Percentiles rank a stretch among this genome's conserved stretches.
Conservation (phyloP, 1,140 invertebrate species). For the Zophobas morio region DNA sequence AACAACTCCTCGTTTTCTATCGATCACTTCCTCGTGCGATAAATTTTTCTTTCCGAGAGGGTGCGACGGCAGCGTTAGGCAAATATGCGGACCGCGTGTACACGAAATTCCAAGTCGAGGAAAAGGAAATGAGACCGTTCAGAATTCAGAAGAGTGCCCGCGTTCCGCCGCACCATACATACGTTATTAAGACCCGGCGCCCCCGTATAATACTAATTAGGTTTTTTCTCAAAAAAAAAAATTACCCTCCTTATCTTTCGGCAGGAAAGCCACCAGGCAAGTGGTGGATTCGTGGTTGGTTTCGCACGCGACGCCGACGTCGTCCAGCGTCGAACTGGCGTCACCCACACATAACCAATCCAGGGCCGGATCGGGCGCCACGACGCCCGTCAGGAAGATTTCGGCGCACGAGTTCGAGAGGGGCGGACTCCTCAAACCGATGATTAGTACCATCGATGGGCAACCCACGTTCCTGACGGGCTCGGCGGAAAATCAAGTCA, state of each 20-base stretch:
- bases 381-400: slow-evolving; percentile 94
- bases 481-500: slow-evolving; percentile 56
- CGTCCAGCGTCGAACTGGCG: slow-evolving; percentile 71
- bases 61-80: neutral
- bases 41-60: neutral
- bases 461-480: slow-evolving; percentile 89
- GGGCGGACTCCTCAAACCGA: slow-evolving; percentile 90
- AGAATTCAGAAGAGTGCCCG: slow-evolving; percentile 23
- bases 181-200: slow-evolving; percentile 18
- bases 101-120: slow-evolving; percentile 6
- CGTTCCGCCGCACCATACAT: slow-evolving; percentile 10
- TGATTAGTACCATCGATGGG: slow-evolving; percentile 90
- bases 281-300: slow-evolving; percentile 94
- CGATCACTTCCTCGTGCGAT: neutral
- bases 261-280: slow-evolving; percentile 90
- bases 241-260: slow-evolving; percentile 59
- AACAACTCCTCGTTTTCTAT: neutral
- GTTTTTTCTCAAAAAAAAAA: neutral
- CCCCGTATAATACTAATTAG: slow-evolving; percentile 3
- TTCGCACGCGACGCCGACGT: slow-evolving; percentile 83
- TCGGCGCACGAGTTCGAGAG: slow-evolving; percentile 96
- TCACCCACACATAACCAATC: slow-evolving; percentile 76
- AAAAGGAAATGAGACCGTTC: slow-evolving; percentile 15
- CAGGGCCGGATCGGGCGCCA: slow-evolving; percentile 82
- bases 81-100: slow-evolving; percentile 23